Evolutionary conservation across 1,140 invertebrate genomes (phyloP), one percentile per base, ranked within the genome.

Genomic region (Drosophila yakuba): DNA sequence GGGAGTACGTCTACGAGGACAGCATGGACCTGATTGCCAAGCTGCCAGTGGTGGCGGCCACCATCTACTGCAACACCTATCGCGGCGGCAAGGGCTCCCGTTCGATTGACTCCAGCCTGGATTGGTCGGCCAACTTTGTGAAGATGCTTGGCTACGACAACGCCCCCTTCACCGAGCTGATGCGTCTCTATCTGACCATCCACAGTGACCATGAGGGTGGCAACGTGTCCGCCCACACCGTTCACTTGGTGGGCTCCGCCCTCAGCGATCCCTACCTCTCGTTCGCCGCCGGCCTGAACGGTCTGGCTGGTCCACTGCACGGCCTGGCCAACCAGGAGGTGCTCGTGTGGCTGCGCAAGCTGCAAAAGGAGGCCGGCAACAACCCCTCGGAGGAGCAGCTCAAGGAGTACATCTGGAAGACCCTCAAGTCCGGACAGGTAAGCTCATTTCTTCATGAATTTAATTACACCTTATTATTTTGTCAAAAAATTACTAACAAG

Each of bases 1-100:
- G 90, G 83, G 97, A 99, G 94, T 95, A 96, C 74, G 94, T 95
- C 1, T 99, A 97, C 93, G 98, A 99, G 93, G 98, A 99, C 93
- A 95, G 97, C 17, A 98, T 99, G 97, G 97, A 99, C 93, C 93
- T 99, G 76, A 98, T 99, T 92, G 98, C 98, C 38, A 99, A 99
- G 93, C 93, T 99, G 74, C 98, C 98, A 0, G 97, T 97, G 20
- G 95, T 99, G 17, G 98, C 98, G 10, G 97, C 98, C 2, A 97
- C 97, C 4, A 99, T 99, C 71, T 99, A 99, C 93, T 94, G 96
- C 79, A 98, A 98, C 91, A 94, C 97, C 20, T 98, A 97, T 93
- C 94, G 95, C 73, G 96, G 97, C 85, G 97, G 97, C 57, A 97
- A 97, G 78, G 95, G 96, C 20, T 96, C 98, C 56, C 96, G 96